Base-by-base conservation (phyloP, 2,113 vertebrate genomes). In the Heterotilapia buettikoferi region DNA sequence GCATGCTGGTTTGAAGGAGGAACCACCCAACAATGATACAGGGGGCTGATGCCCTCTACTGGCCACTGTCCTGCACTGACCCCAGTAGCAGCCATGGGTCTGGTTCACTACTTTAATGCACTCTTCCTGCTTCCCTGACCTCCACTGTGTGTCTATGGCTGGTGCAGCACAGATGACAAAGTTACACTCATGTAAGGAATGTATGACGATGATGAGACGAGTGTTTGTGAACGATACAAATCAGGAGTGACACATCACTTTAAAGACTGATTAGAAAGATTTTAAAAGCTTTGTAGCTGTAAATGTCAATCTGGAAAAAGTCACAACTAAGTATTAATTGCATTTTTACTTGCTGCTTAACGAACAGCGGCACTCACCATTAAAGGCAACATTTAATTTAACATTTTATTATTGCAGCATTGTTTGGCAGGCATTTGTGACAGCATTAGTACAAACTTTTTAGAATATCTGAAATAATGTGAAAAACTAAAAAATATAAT, bases 11-110 rank as follows among this genome's bases (percentile, higher is more conserved):
- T 53, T 73, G 24, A 40, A 68, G 56, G 36, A 66, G 71, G 88
- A 68, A 53, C 80, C 66, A 76, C 45, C 43, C 24, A 3, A 29
- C 12, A 11, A 36, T 88, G 81, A 83, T 29, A 13, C 43, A 10
- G 80, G 13, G 38, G 56, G 90, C 29, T 90, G 84, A 52, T 43
- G 92, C 95, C 95, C 93, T 93, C 95, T 94, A 80, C 82, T 92
- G 95, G 94, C 50, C 59, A 31, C 63, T 36, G 71, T 38, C 63
- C 68, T 86, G 82, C 82, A 89, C 82, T 89, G 89, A 88, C 84
- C 84, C 50, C 19, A 7, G 61, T 81, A 79, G 29, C 86, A 82
- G 81, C 19, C 12, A 5, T 43, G 59, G 63, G 36, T 36, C 54
- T 21, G 61, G 52, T 82, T 85, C 45, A 80, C 61, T 33, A 7